These are phyloP conservation scores for Leptinotarsa juncta DNA, from an alignment of 2,888 invertebrate species.

Conservation along the genomic window DNA sequence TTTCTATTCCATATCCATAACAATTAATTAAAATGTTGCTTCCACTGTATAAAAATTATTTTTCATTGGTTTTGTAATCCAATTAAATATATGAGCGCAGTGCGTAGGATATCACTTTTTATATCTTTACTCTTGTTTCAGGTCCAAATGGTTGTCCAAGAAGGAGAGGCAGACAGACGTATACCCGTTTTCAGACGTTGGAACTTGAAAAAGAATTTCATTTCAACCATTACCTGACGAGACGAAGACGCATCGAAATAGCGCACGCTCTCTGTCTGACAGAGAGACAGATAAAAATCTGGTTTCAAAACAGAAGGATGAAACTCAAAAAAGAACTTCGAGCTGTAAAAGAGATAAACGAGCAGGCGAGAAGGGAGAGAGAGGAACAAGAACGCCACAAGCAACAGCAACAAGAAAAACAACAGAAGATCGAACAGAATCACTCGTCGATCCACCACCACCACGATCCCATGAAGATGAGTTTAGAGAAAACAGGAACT, in stretches of 20 bases:
- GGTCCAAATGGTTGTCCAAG: slow-evolving; percentile 96
- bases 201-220: slow-evolving; percentile 99
- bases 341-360: slow-evolving; percentile 94
- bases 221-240: slow-evolving; percentile 96
- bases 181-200: slow-evolving; percentile 97
- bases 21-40: no score
- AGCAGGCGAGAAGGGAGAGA: slow-evolving; percentile 89
- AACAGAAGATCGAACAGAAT: slow-evolving; percentile 80
- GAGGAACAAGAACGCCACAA: slow-evolving; percentile 93
- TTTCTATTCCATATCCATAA: no score
- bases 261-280: slow-evolving; percentile 96
- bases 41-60: no score
- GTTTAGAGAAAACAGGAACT: slow-evolving; percentile 77
- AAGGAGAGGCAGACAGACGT: slow-evolving; percentile 95
- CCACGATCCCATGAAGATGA: slow-evolving; percentile 79
- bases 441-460: slow-evolving; percentile 72
- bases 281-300: slow-evolving; percentile 96
- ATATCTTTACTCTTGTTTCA: slow-evolving; percentile 68
- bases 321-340: slow-evolving; percentile 95
- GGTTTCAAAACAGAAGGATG: slow-evolving; percentile 98
- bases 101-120: slow-evolving; percentile 11
- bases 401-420: slow-evolving; percentile 89
- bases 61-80: no score
- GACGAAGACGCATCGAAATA: slow-evolving; percentile 96
- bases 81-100: background rate